phyloP scores from a whole-genome alignment of 2,113 vertebrate genomes.

The Rhadina sibilatrix region DNA sequence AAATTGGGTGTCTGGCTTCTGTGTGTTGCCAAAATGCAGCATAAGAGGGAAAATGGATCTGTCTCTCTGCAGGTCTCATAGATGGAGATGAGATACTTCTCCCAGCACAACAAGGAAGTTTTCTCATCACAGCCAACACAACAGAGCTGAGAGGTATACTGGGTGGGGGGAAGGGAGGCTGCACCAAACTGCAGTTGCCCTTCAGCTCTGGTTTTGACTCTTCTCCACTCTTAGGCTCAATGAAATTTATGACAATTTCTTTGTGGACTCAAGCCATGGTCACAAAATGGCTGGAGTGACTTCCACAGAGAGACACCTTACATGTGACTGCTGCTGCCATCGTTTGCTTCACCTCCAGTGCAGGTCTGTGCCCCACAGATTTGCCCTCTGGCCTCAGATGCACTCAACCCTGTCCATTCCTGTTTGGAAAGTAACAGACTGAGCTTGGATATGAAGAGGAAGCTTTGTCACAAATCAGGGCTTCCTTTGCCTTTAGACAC shows the following conservation, averaged over 20 bases:
- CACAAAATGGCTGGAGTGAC: not conserved
- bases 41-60: not conserved
- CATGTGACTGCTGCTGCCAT: not conserved
- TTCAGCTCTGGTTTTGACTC: not conserved
- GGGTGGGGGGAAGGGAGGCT: not conserved
- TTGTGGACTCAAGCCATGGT: not conserved
- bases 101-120: not conserved
- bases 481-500: not conserved
- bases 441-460: not conserved
- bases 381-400: not conserved
- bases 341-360: not conserved
- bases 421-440: not conserved
- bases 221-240: not conserved
- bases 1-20: not conserved
- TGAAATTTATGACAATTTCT: not conserved
- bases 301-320: not conserved
- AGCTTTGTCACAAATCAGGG: not conserved
- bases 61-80: not conserved
- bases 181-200: not conserved
- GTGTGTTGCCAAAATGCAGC: not conserved
- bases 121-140: accelerated
- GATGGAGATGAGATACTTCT: not conserved
- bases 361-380: not conserved
- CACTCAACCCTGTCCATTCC: not conserved
- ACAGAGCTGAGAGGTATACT: not conserved